Evolutionary conservation across 2,888 invertebrate genomes (phyloP), one percentile per base, ranked within the genome.

Genomic region (Physocephala rufipes): DNA sequence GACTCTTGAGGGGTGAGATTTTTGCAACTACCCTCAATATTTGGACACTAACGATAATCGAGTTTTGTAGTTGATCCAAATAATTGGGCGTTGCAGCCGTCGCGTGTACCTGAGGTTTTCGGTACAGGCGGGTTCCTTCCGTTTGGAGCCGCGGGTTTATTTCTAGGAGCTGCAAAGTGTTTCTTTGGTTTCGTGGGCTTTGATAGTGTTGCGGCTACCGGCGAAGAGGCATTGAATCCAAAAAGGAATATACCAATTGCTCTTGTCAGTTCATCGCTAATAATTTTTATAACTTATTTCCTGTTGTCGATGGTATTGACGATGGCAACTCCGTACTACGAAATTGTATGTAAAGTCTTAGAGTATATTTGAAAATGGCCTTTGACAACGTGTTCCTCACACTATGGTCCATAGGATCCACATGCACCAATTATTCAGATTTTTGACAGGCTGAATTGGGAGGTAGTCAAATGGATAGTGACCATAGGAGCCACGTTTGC

Each of bases 121-220:
- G 97, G 97, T 0, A 87, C 85, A 0, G 97, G 97, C 0, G 98
- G 98, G 0, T 98, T 97, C 84, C 89, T 94, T 87, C 98, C 98
- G 0, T 98, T 91, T 86, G 97, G 98, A 0, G 83, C 96, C 49
- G 90, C 91, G 0, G 97, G 95, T 0, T 90, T 95, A 4, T 93
- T 95, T 92, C 91, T 92, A 0, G 96, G 95, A 0, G 86, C 95
- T 0, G 95, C 95, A 0, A 94, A 93, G 80, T 95, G 94, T 82
- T 95, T 95, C 87, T 97, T 93, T 85, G 96, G 95, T 19, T 98
- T 97, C 85, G 96, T 98, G 4, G 97, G 98, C 26, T 98, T 98
- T 84, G 98, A 98, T 87, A 92, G 93, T 77, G 94, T 95, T 3
- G 95, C 95, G 15, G 94, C 95, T 2, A 95, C 95, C 0, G 94